A percentile compares a stretch with the other conserved stretches of the same genome.
Conservation (phyloP, 1,140 invertebrate genomes). For the Latrodectus geometricus region DNA sequence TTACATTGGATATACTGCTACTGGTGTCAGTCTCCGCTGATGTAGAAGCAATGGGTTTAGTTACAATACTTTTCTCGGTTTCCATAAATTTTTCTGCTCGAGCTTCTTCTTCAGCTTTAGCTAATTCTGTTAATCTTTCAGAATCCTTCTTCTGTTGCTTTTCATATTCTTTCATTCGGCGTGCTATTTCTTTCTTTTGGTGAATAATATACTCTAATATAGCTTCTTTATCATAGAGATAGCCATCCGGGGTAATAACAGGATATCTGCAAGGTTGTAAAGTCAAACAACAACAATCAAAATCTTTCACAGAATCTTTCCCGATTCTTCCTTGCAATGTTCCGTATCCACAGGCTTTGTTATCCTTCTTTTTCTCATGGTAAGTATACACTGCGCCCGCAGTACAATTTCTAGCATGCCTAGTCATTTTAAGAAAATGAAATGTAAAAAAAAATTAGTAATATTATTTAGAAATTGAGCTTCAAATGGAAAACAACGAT, state of each 20-base stretch:
- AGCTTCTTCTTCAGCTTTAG: conserved; percentile 78
- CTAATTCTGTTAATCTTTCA: conserved; percentile 75
- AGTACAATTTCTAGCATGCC: conserved; percentile 97
- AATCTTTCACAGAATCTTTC: conserved; percentile 97
- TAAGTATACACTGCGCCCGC: conserved; percentile 98
- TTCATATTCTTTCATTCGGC: conserved; percentile 93
- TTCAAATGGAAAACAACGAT: no score
- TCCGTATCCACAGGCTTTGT: conserved; percentile 77
- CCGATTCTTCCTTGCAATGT: conserved; percentile 78
- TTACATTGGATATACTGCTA: conserved; percentile 79
- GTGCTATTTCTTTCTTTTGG: conserved; percentile 93
- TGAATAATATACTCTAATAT: conserved; percentile 95
- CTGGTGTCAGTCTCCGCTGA: conserved; percentile 12
- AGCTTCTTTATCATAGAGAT: conserved; percentile 96
- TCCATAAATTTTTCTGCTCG: conserved; percentile 83
- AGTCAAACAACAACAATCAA: conserved; percentile 97
- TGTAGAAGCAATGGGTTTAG: conserved; percentile 67
- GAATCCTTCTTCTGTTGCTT: conserved; percentile 78
- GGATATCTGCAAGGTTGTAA: conserved; percentile 95
- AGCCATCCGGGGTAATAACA: conserved; percentile 91
- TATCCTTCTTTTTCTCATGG: conserved; percentile 97
- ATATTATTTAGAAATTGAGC: no score
- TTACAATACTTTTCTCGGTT: conserved; percentile 74
- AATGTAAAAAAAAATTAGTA: no score
- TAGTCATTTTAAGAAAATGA: conserved; percentile 76